Conservation (phyloP, 2,113 vertebrate species). For the Pampusana beccarii region DNA sequence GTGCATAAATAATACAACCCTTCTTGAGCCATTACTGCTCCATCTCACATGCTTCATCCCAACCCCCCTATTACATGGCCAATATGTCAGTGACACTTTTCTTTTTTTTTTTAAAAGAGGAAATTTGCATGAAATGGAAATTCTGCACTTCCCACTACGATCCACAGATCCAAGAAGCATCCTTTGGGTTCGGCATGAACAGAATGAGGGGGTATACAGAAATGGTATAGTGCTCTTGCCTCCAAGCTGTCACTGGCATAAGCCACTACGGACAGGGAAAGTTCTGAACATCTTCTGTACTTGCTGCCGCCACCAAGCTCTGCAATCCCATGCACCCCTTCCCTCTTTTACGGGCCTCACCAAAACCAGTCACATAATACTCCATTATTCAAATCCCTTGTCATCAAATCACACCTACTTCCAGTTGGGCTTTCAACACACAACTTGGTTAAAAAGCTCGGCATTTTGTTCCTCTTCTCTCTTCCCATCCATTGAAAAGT, state of each 20-base stretch:
- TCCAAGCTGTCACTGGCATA: background rate
- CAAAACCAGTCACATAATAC: background rate
- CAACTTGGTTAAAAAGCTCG: background rate
- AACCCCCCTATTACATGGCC: background rate
- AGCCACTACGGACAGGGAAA: background rate
- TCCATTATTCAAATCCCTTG: background rate
- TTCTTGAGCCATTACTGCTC: background rate
- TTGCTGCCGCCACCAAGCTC: background rate
- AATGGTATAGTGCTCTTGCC: background rate
- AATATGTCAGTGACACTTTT: rapidly evolving
- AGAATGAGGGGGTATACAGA: background rate
- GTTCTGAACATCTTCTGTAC: background rate
- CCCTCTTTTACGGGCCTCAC: background rate
- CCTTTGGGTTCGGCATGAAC: background rate
- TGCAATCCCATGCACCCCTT: background rate
- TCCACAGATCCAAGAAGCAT: background rate
- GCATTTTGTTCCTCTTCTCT: background rate
- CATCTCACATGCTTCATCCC: background rate
- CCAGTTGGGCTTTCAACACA: background rate
- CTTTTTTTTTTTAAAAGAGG: background rate
- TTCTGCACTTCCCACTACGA: background rate
- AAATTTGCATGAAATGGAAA: background rate
- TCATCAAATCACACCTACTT: background rate
- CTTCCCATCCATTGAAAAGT: background rate
- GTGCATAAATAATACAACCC: background rate